Evolutionary conservation across 2,113 vertebrate species (phyloP).

Genomic region (Mustelus asterias): DNA sequence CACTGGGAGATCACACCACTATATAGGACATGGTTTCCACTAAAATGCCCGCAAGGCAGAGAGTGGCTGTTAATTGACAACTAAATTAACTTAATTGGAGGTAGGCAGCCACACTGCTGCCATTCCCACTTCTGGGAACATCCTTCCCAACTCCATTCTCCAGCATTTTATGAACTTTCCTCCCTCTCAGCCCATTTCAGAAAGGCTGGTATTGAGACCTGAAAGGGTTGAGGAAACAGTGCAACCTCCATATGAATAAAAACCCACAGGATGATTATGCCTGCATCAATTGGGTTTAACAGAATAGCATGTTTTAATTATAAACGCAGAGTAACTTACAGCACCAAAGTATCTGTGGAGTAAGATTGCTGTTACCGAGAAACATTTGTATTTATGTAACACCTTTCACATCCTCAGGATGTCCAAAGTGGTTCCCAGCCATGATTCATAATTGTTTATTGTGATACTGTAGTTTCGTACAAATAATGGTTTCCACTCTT

Average conservation of each 20-base stretch:
- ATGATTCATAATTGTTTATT: neutral
- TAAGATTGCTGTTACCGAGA: neutral
- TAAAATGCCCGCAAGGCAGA: neutral
- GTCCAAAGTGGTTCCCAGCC: neutral
- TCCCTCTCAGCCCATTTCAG: neutral
- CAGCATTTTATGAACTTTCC: neutral
- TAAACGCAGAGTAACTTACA: neutral
- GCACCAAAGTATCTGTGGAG: neutral
- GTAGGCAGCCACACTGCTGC: neutral
- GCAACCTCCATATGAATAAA: neutral
- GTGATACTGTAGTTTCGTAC: no score
- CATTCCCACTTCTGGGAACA: neutral
- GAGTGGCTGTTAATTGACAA: neutral
- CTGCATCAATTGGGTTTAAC: neutral
- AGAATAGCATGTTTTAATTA: neutral
- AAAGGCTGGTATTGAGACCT: neutral
- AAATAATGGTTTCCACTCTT: no score
- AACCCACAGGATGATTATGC: neutral
- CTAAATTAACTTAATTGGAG: neutral
- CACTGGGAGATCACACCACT: neutral
- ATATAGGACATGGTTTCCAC: neutral
- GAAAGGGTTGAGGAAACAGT: neutral
- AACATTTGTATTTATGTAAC: neutral
- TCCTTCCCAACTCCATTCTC: neutral
- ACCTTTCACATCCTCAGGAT: neutral